Evolutionary conservation across 2,113 vertebrate genomes (phyloP).

Genomic region (Cervus canadensis): DNA sequence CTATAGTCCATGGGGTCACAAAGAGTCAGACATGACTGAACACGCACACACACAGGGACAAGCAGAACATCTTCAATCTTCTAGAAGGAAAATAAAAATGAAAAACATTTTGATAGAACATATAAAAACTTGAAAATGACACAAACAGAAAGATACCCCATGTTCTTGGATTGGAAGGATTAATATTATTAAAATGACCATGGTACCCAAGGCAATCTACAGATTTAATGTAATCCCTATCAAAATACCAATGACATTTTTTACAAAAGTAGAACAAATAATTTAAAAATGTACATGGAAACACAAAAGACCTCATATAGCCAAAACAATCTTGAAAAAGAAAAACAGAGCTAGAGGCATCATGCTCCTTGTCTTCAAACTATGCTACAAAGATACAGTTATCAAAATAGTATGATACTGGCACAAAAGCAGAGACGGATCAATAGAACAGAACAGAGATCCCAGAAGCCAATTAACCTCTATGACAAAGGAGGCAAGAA

Average conservation of each 20-base stretch:
- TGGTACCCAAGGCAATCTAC: background rate
- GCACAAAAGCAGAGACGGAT: background rate
- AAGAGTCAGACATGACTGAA: background rate
- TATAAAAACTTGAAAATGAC: background rate
- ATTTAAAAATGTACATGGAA: background rate
- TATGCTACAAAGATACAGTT: background rate
- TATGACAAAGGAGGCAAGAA: background rate
- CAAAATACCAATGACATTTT: background rate
- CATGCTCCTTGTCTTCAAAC: background rate
- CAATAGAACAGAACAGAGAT: background rate
- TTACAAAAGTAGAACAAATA: background rate
- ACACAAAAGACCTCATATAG: background rate
- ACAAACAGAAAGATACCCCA: background rate
- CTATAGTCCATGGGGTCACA: background rate
- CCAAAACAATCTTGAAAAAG: background rate
- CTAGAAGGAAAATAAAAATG: slow-evolving; percentile 20
- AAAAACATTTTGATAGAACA: background rate
- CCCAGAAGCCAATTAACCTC: background rate
- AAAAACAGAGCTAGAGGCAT: background rate
- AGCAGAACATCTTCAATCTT: background rate
- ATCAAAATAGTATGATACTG: background rate
- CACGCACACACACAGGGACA: background rate
- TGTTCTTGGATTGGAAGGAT: background rate
- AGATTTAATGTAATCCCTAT: background rate
- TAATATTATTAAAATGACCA: background rate